Conservation (phyloP, 2,797 vertebrate genomes). For the Malurus splendens region DNA sequence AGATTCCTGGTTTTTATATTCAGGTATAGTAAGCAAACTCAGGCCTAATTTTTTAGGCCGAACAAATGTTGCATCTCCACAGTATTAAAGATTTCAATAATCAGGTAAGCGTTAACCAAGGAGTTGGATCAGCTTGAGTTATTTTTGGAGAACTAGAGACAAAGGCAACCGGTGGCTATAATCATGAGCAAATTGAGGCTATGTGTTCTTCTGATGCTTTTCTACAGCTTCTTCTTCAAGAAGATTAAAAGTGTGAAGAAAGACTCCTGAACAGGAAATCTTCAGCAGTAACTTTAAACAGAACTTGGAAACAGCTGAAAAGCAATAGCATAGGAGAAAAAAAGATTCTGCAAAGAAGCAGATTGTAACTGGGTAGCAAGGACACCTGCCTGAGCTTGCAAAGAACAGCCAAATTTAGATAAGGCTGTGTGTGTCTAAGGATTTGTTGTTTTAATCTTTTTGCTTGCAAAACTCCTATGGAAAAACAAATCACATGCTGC, state of each 20-base stretch:
- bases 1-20: not conserved
- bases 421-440: not conserved
- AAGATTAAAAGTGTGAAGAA: not conserved
- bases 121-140: not conserved
- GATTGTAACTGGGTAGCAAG: not conserved
- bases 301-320: constrained; percentile 8
- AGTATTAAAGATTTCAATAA: not conserved
- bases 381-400: not conserved
- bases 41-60: not conserved
- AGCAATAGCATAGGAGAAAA: not conserved
- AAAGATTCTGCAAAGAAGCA: not conserved
- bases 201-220: not conserved
- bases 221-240: not conserved
- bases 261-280: not conserved
- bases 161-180: not conserved
- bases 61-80: not conserved
- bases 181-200: not conserved
- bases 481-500: not conserved
- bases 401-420: not conserved
- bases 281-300: not conserved
- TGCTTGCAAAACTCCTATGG: not conserved
- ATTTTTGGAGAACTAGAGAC: not conserved
- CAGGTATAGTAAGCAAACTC: not conserved
- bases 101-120: not conserved
- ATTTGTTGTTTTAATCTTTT: constrained; percentile 7